These are phyloP conservation scores for Tillus elongatus DNA, from an alignment of 2,888 invertebrate genomes.

Conservation along the genomic window DNA sequence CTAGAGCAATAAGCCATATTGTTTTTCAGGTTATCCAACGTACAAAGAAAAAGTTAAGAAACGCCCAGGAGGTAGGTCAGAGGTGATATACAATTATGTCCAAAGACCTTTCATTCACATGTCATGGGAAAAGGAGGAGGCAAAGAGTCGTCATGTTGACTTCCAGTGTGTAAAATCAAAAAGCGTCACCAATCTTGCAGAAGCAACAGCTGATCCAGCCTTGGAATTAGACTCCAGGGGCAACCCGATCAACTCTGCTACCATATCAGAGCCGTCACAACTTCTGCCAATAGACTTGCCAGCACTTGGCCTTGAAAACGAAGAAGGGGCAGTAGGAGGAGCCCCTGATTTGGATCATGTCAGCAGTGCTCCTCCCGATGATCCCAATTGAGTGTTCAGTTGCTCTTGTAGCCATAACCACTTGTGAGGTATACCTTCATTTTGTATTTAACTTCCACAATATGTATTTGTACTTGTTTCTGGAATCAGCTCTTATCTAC, in stretches of 20 bases:
- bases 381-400: too few relatives aligned
- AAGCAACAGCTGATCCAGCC: conserved; percentile 86
- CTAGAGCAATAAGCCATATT: too few relatives aligned
- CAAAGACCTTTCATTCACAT: conserved; percentile 98
- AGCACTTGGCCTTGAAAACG: conserved; percentile 31
- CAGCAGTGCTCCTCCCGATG: conserved; percentile 33
- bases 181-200: conserved; percentile 92
- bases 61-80: conserved; percentile 87
- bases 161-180: conserved; percentile 98
- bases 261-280: conserved; percentile 26
- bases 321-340: conserved; percentile 39
- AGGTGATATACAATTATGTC: conserved; percentile 99
- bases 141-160: conserved; percentile 96
- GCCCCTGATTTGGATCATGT: conserved; percentile 30
- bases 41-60: conserved; percentile 98
- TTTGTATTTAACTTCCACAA: too few relatives aligned
- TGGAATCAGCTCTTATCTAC: too few relatives aligned
- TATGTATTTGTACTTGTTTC: too few relatives aligned
- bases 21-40: conserved; percentile 81
- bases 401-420: too few relatives aligned
- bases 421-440: too few relatives aligned
- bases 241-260: conserved; percentile 35
- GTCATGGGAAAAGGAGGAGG: conserved; percentile 99
- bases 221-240: conserved; percentile 57
- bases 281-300: conserved; percentile 24